phyloP scores from a whole-genome alignment of 2,797 vertebrate genomes.

The Chelon auratus region DNA sequence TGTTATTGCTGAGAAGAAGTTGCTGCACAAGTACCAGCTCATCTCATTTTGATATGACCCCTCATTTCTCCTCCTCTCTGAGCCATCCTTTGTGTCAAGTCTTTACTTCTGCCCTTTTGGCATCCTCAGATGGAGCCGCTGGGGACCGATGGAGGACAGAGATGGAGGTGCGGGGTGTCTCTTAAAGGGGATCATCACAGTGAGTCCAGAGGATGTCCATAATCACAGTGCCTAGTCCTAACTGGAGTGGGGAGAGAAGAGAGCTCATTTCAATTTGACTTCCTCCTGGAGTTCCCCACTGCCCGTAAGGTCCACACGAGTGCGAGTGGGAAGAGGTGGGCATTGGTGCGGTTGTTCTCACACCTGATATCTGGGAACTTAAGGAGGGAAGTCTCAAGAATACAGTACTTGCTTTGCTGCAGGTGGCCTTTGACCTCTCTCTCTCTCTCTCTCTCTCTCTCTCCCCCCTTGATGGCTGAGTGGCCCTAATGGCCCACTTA shows the following conservation, averaged over 20 bases:
- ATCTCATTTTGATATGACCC: slow-evolving; percentile 53
- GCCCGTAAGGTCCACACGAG: slow-evolving; percentile 41
- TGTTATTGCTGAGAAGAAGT: slow-evolving; percentile 84
- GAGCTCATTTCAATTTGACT: slow-evolving; percentile 44
- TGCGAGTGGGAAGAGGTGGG: slow-evolving; percentile 41
- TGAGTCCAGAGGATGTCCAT: slow-evolving; percentile 86
- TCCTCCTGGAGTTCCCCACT: slow-evolving; percentile 57
- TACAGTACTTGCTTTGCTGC: slow-evolving; percentile 49
- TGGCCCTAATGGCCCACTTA: slow-evolving; percentile 77
- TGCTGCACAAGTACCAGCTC: slow-evolving; percentile 65
- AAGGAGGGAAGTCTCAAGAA: slow-evolving; percentile 53
- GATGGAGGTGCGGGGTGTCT: slow-evolving; percentile 81
- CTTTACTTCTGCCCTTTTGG: slow-evolving; percentile 51
- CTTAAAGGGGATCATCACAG: slow-evolving; percentile 89
- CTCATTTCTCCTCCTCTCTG: slow-evolving; percentile 38
- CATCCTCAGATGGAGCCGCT: slow-evolving; percentile 68
- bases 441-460: too few relatives aligned
- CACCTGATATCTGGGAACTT: slow-evolving; percentile 52
- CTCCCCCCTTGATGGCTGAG: slow-evolving; percentile 41
- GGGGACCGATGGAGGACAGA: slow-evolving; percentile 76
- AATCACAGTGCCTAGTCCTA: slow-evolving; percentile 85
- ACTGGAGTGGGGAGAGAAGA: slow-evolving; percentile 51
- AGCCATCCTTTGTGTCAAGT: slow-evolving; percentile 50
- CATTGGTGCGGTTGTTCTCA: slow-evolving; percentile 33
- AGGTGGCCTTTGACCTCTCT: slow-evolving; percentile 32